Base-by-base conservation (phyloP, 1,140 invertebrate species). In the Ctenoplectra terminalis region DNA sequence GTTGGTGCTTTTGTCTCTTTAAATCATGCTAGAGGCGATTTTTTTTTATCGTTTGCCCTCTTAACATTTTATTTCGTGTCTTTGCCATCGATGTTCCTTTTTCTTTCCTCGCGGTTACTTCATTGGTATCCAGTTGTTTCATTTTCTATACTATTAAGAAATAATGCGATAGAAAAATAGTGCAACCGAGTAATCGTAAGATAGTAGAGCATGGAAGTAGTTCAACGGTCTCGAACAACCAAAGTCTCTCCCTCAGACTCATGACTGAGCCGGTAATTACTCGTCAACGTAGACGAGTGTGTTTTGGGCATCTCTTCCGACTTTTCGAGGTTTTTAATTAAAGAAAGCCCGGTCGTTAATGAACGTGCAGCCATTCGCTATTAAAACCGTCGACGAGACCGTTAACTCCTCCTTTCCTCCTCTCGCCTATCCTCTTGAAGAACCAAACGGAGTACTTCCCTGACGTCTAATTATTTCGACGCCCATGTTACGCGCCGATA, bases 261-360 rank as follows among this genome's bases (percentile, higher is more conserved):
- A 3, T 17, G 70, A 43, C 26, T 9, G 40, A 40, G 9, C 40
- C 50, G 23, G 40, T 70, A 70, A 70, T 78, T 70, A 46, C 75
- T 56, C 40, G 52, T 70, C 52, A 29, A 5, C 54, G 40, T 46
- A 20, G 64, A 58, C 75, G 64, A 70, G 48, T 17, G 29, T 78
- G 66, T 70, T 70, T 60, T 37, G 66, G 52, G 50, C 31, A 60
- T 69, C 79, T 79, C 76, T 46, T 48, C 46, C 75, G 77, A 86
- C 74, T 85, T 85, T 87, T 89, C 83, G 84, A 58, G 63, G 69
- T 58, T 63, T 61, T 71, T 60, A 60, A 78, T 78, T 60, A 75
- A 79, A 60, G 54, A 79, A 71, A 71, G 43, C 46, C 31, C n/a
- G 56, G 56, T 17, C 67, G 40, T 79, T 79, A 61, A 79, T 52